Conservation (phyloP, 2,113 vertebrate genomes). For the Delphinus delphis region DNA sequence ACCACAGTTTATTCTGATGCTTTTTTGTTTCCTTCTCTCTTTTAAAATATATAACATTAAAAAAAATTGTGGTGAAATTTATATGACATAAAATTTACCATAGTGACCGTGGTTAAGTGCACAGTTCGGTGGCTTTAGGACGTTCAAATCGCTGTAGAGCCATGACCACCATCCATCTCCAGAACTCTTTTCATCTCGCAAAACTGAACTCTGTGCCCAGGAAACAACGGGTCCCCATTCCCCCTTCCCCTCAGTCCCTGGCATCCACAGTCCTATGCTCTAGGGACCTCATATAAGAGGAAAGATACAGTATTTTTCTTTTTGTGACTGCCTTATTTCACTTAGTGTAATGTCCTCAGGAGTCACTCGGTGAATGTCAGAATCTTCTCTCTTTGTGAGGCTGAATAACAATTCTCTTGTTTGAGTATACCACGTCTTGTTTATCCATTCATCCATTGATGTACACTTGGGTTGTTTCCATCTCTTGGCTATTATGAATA, state of each 20-base stretch:
- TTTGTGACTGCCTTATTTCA: not conserved
- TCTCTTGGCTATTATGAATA: no score
- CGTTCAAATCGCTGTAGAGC: fast-evolving
- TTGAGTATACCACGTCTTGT: no score
- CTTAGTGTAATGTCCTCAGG: not conserved
- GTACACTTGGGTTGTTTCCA: fast-evolving
- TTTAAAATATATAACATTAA: not conserved
- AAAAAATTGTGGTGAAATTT: not conserved
- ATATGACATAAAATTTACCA: fast-evolving
- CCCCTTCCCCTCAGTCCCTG: no score
- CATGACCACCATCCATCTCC: fast-evolving
- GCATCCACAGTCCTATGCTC: not conserved
- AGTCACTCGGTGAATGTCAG: not conserved
- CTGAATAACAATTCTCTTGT: no score
- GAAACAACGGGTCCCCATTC: not conserved
- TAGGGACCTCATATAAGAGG: fast-evolving
- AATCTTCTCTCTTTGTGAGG: no score
- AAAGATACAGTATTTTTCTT: not conserved
- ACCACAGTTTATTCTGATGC: fast-evolving
- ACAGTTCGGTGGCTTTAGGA: not conserved
- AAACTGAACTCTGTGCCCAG: not conserved
- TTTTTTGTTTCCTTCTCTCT: not conserved
- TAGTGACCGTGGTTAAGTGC: not conserved
- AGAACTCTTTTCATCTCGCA: not conserved
- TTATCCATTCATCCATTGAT: fast-evolving